Percentiles rank a stretch among this genome's conserved stretches.
Conservation (phyloP, 1,140 invertebrate genomes). For the Diuraphis noxia region DNA sequence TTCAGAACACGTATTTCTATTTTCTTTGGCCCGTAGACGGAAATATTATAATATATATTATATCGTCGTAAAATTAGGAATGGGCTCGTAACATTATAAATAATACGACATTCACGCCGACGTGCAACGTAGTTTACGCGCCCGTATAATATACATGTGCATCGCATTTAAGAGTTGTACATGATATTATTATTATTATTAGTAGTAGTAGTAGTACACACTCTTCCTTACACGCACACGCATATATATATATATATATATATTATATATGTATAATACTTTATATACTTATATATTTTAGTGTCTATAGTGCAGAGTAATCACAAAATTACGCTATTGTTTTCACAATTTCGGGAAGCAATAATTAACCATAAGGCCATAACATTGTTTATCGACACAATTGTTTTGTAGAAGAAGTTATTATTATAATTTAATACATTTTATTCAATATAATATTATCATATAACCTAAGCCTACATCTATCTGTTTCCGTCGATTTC, state of each 20-base stretch:
- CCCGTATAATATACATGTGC: neutral
- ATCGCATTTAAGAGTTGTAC: neutral
- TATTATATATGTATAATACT: neutral
- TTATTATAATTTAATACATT: neutral
- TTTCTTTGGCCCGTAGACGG: conserved; percentile 17
- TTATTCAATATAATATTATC: neutral
- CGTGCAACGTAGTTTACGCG: neutral
- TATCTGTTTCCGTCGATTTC: conserved; percentile 7
- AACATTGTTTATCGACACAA: neutral
- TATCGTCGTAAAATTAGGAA: conserved; percentile 15
- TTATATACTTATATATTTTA: neutral
- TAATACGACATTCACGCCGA: neutral
- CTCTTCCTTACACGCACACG: too few species aligned
- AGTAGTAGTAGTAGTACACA: too few species aligned
- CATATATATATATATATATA: neutral
- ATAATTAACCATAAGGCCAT: conserved; percentile 7
- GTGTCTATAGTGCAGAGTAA: neutral
- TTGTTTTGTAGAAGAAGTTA: neutral
- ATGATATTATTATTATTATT: neutral
- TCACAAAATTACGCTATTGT: conserved; percentile 39
- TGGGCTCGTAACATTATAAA: neutral
- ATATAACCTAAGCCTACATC: neutral
- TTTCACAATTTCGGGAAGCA: conserved; percentile 12
- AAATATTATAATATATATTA: conserved; percentile 13
- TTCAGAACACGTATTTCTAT: conserved; percentile 9